Conservation (phyloP, 2,113 vertebrate genomes). For the Triplophysa rosa region DNA sequence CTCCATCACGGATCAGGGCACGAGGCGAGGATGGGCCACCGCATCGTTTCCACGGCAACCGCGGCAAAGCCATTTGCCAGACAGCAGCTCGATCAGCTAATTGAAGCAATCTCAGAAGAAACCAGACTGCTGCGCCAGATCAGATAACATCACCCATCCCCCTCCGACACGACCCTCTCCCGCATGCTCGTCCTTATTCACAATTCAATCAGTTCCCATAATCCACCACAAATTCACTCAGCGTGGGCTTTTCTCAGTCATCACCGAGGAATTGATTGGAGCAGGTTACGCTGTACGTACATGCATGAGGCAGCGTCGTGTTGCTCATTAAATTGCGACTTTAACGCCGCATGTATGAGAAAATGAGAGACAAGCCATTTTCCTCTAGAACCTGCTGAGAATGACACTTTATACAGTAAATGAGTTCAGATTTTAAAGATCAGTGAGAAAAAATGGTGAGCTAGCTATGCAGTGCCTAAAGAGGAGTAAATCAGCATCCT, state of each 20-base stretch:
- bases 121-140: slow-evolving; percentile 56
- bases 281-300: background rate
- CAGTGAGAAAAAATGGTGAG: background rate
- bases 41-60: slow-evolving; percentile 58
- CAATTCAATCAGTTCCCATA: slow-evolving; percentile 17
- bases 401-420: background rate
- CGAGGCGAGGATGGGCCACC: slow-evolving; percentile 38
- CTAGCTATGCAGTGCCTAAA: too few relatives aligned
- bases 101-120: slow-evolving; percentile 69
- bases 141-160: slow-evolving; percentile 31
- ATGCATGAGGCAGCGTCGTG: background rate
- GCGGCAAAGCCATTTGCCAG: slow-evolving; percentile 59
- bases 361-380: background rate
- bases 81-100: slow-evolving; percentile 67
- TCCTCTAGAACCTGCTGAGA: background rate
- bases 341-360: background rate
- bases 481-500: too few relatives aligned
- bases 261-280: background rate
- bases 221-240: slow-evolving; percentile 33
- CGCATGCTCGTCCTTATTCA: slow-evolving; percentile 22
- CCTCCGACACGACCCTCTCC: slow-evolving; percentile 27
- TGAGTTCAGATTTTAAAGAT: background rate
- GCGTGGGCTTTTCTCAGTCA: slow-evolving; percentile 21
- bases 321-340: background rate
- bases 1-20: slow-evolving; percentile 19